Evolutionary conservation across 1,140 invertebrate species (phyloP).

Genomic region (Camponotus floridanus): DNA sequence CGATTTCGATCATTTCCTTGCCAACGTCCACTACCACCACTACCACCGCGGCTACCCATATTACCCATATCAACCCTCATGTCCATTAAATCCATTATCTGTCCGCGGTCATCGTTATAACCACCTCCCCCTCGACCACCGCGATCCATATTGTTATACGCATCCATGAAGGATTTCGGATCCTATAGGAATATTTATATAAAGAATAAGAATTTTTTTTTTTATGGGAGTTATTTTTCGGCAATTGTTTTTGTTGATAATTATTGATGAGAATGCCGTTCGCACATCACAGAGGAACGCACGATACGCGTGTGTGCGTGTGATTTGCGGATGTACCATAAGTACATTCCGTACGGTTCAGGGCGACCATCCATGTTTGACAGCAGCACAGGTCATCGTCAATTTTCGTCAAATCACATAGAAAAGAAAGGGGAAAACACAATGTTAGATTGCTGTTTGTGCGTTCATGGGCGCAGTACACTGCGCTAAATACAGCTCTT

Average conservation of each 20-base stretch:
- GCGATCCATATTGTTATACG: conserved; percentile 85
- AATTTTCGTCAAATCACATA: conserved; percentile 87
- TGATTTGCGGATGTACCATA: conserved; percentile 75
- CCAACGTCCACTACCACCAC: conserved; percentile 80
- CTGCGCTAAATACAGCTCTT: conserved; percentile 59
- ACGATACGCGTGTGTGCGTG: conserved; percentile 50
- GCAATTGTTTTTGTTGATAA: conserved; percentile 56
- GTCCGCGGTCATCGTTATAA: conserved; percentile 85
- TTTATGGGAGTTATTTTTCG: conserved; percentile 1
- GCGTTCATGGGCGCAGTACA: conserved; percentile 49
- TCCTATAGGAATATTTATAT: conserved; percentile 75
- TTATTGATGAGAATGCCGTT: conserved; percentile 68
- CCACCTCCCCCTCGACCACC: conserved; percentile 83
- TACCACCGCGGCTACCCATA: conserved; percentile 78
- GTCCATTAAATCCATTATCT: conserved; percentile 86
- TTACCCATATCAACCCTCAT: conserved; percentile 86
- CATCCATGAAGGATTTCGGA: conserved; percentile 86
- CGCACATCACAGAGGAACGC: conserved; percentile 60
- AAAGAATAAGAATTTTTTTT: conserved; percentile 17
- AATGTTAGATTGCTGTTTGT: conserved; percentile 83
- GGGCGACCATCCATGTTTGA: conserved; percentile 85
- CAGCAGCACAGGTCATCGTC: conserved; percentile 86
- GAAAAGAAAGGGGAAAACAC: conserved; percentile 86
- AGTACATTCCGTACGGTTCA: conserved; percentile 79
- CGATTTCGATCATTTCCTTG: conserved; percentile 83